Base-by-base conservation (phyloP, 2,113 vertebrate genomes). In the Tragelaphus strepsiceros region DNA sequence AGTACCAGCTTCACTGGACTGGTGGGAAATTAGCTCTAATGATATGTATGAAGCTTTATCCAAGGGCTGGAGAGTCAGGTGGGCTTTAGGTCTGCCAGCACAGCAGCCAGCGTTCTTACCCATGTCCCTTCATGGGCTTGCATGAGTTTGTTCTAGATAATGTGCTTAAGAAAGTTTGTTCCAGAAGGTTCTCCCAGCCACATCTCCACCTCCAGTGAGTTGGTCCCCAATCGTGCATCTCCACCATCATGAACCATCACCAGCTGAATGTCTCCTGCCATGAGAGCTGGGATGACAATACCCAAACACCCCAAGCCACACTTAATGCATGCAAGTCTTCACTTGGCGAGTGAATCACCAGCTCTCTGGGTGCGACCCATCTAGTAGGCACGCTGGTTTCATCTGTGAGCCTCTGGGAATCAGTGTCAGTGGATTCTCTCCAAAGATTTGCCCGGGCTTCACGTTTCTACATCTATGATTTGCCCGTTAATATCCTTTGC, bases 301-400 rank as follows among this genome's bases (percentile, higher is more conserved):
- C 53, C 30, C 21, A 49, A 59, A 49, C 14, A 12, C 5, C 58
- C 1, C 35, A 49, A 6, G 7, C 16, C 5, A 24, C 51, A 24
- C 77, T 80, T 15, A 24, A 28, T n/a, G 6, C 7, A 53, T n/a
- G 11, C 11, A 24, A 59, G 59, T 59, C 56, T 26, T 32, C 6
- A 35, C 46, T 81, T 49, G 26, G 43, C 0, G 2, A 39, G 58
- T 81, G 74, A 80, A 16, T 53, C 58, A 15, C 32, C 14, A 28
- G 16, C 3, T 35, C 11, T 82, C 90, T 28, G 46, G 10, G 49
- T 10, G 19, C 0, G 0, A 35, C 59, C 49, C 7, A 5, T 15
- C 12, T 0, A 54, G 51, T 6, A 30, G 77, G 10, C 12, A 49
- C 0, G 1, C 16, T 28, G 46, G 22, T 21, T 82, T 64, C 32